These are phyloP conservation scores for Andricus grossulariae DNA, from an alignment of 1,140 invertebrate genomes.

Conservation along the genomic window DNA sequence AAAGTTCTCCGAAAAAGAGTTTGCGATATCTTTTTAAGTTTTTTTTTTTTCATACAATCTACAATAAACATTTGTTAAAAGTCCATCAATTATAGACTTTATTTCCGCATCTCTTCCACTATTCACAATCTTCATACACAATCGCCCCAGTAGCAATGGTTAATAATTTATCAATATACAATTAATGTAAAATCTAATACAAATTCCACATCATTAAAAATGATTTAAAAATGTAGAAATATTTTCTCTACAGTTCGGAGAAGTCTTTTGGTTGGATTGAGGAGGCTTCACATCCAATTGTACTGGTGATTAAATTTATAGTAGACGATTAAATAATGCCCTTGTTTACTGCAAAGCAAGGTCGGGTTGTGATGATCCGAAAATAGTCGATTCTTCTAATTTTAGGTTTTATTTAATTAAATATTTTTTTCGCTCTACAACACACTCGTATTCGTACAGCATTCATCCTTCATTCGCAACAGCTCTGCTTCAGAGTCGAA, in stretches of 20 bases:
- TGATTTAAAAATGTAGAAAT: no score
- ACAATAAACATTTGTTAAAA: conserved; percentile 20
- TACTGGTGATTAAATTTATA: neutral
- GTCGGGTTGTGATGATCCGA: conserved; percentile 32
- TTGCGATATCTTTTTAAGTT: neutral
- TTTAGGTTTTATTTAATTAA: conserved; percentile 74
- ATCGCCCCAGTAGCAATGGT: neutral
- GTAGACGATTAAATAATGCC: conserved; percentile 43
- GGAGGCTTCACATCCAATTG: conserved; percentile 26
- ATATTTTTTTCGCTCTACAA: conserved; percentile 73
- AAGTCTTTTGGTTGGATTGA: conserved; percentile 7
- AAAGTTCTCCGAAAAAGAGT: conserved; percentile 7
- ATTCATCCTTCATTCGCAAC: conserved; percentile 65
- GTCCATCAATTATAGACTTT: neutral
- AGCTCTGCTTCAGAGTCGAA: conserved; percentile 47
- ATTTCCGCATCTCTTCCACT: neutral
- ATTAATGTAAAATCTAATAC: conserved; percentile 9
- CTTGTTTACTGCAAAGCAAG: conserved; percentile 28
- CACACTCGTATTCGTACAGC: conserved; percentile 68
- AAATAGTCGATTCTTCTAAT: conserved; percentile 63
- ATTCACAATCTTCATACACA: neutral
- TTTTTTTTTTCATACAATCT: neutral
- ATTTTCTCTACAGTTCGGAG: conserved; percentile 10
- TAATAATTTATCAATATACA: conserved; percentile 2
- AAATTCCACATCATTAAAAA: neutral